These are phyloP conservation scores for Dermolepida albohirtum DNA, from an alignment of 2,888 invertebrate species.

Conservation along the genomic window DNA sequence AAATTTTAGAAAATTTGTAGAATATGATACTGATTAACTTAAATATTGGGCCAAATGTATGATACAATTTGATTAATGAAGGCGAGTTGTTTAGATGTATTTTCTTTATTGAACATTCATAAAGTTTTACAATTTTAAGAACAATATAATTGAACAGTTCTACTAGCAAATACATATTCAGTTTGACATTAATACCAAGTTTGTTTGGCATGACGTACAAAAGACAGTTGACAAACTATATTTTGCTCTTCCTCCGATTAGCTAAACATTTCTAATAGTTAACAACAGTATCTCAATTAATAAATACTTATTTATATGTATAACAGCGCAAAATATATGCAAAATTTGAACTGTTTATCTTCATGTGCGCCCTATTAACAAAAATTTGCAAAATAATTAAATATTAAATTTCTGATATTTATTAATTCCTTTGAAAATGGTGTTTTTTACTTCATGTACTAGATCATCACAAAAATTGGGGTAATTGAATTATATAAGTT, in stretches of 20 bases:
- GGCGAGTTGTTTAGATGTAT: not conserved
- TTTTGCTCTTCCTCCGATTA: not conserved
- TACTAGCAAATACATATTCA: constrained; percentile 44
- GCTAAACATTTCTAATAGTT: constrained; percentile 4
- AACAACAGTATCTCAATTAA: constrained; percentile 23
- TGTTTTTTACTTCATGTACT: too few relatives aligned
- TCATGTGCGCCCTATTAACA: not conserved
- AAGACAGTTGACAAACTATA: constrained; percentile 21
- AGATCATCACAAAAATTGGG: too few relatives aligned
- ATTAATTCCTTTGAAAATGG: constrained; percentile 12
- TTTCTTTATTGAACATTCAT: constrained; percentile 45
- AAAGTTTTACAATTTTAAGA: constrained; percentile 40
- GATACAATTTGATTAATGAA: too few relatives aligned
- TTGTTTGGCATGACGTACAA: constrained; percentile 19
- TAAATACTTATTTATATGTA: constrained; percentile 17
- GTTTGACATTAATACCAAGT: constrained; percentile 43
- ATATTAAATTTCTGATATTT: constrained; percentile 1
- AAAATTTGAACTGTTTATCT: constrained; percentile 4
- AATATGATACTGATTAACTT: too few relatives aligned
- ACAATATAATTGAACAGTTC: constrained; percentile 43
- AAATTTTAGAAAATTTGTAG: too few relatives aligned
- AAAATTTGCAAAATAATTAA: constrained; percentile 7
- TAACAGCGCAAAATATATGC: constrained; percentile 38
- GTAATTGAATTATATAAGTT: too few relatives aligned
- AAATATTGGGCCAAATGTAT: too few relatives aligned